Evolutionary conservation across 2,797 vertebrate species (phyloP).

Genomic region (Nannoperca australis): DNA sequence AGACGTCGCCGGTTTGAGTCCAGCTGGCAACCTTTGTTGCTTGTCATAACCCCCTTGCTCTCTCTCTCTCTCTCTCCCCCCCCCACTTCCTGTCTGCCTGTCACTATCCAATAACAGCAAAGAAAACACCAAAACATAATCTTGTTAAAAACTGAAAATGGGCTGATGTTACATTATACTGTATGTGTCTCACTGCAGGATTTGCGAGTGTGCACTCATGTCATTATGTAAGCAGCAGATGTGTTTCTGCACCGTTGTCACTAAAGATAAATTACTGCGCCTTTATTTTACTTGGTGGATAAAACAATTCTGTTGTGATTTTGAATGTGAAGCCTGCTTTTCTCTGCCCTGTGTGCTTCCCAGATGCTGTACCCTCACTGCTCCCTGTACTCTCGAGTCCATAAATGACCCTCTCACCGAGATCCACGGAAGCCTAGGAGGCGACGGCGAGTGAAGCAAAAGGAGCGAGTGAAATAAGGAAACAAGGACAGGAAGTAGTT

Average conservation of each 20-base stretch:
- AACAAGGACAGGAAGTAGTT: slow-evolving; percentile 38
- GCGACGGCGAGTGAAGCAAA: slow-evolving; percentile 32
- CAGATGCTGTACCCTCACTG: slow-evolving; percentile 82
- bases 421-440: slow-evolving; percentile 58
- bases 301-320: background rate
- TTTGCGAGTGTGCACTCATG: background rate
- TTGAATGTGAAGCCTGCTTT: slow-evolving; percentile 22
- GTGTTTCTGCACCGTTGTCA: background rate
- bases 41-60: too few relatives aligned
- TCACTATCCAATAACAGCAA: too few relatives aligned
- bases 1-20: too few relatives aligned
- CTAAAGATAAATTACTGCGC: background rate
- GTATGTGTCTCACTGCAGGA: background rate
- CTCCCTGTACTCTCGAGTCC: slow-evolving; percentile 61
- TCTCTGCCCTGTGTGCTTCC: slow-evolving; percentile 39
- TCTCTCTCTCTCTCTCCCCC: too few relatives aligned
- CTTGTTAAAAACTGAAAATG: background rate
- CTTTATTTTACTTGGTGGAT: background rate
- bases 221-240: background rate
- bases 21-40: too few relatives aligned
- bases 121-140: too few relatives aligned
- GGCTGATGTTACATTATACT: background rate
- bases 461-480: slow-evolving; percentile 39
- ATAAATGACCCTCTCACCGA: slow-evolving; percentile 73
- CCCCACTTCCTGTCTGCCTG: too few relatives aligned